A percentile compares a stretch with the other conserved stretches of the same genome.
phyloP scores from a whole-genome alignment of 2,113 vertebrate species.

The Sinosuthora webbiana region DNA sequence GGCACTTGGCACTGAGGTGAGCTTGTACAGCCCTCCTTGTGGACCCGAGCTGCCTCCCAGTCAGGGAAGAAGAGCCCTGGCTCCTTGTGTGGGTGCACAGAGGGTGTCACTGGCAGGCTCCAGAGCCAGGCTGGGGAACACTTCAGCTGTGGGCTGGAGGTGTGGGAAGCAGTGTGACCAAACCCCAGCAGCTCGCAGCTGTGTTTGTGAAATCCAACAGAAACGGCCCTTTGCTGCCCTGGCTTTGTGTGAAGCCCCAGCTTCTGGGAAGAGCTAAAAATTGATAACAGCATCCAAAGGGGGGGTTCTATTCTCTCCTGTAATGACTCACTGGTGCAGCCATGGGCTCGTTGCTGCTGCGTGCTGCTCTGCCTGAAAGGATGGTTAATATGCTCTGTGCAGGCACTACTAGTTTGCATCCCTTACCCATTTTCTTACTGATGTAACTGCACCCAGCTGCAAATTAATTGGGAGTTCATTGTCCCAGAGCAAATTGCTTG shows the following conservation, averaged over 20 bases:
- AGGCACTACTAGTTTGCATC: background rate
- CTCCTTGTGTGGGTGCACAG: accelerated
- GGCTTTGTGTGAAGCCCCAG: background rate
- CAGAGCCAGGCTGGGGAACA: background rate
- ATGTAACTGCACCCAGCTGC: background rate
- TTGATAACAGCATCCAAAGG: background rate
- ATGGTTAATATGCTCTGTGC: background rate
- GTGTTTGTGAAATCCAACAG: background rate
- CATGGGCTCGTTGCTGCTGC: background rate
- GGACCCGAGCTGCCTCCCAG: background rate
- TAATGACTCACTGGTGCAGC: background rate
- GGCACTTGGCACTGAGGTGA: background rate
- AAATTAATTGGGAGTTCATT: slow-evolving; percentile 20
- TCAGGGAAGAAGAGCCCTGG: accelerated
- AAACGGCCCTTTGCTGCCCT: background rate
- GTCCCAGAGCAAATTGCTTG: background rate
- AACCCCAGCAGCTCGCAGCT: background rate
- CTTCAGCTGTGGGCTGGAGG: background rate
- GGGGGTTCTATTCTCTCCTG: background rate
- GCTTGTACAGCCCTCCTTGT: background rate
- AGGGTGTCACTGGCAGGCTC: background rate
- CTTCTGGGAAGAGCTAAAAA: background rate
- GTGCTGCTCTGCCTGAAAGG: background rate
- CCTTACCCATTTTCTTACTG: background rate
- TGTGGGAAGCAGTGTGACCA: background rate